Conservation (phyloP, 2,797 vertebrate species). For the Tiaroga cobitis region DNA sequence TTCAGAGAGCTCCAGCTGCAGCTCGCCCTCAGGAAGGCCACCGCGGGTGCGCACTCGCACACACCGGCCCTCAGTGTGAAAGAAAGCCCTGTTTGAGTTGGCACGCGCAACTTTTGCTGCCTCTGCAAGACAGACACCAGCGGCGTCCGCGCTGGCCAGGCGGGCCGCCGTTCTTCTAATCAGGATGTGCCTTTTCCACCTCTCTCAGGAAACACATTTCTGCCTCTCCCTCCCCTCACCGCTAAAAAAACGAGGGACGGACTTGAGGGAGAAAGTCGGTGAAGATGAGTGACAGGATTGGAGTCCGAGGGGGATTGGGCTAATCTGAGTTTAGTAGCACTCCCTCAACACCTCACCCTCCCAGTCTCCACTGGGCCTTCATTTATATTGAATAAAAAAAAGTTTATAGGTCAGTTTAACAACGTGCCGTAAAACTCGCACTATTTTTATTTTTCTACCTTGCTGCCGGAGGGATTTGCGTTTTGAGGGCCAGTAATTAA, state of each 20-base stretch:
- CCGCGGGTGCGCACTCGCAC: conserved; percentile 77
- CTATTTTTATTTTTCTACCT: conserved; percentile 77
- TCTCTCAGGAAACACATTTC: conserved; percentile 99
- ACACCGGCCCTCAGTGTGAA: conserved; percentile 69
- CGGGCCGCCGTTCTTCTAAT: conserved; percentile 79
- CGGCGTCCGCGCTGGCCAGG: conserved; percentile 76
- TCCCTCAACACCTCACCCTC: conserved; percentile 50
- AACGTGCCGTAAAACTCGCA: conserved; percentile 60
- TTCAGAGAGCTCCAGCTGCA: conserved; percentile 91
- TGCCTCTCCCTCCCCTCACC: conserved; percentile 79
- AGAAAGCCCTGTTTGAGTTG: conserved; percentile 93
- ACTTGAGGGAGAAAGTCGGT: conserved; percentile 34
- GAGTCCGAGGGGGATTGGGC: conserved; percentile 78
- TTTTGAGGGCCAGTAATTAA: conserved; percentile 78
- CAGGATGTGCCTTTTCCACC: conserved; percentile 95
- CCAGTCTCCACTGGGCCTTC: conserved; percentile 44
- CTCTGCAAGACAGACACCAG: conserved; percentile 92
- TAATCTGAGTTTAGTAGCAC: conserved; percentile 76
- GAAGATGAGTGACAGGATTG: conserved; percentile 48
- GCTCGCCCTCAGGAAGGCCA: conserved; percentile 93
- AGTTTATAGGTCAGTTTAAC: conserved; percentile 70
- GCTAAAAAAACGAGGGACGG: conserved; percentile 61
- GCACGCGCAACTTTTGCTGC: conserved; percentile 93
- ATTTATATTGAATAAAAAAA: conserved; percentile 65
- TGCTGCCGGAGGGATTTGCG: conserved; percentile 67